phyloP scores from a whole-genome alignment of 2,113 vertebrate species.

The Pseudonaja textilis region DNA sequence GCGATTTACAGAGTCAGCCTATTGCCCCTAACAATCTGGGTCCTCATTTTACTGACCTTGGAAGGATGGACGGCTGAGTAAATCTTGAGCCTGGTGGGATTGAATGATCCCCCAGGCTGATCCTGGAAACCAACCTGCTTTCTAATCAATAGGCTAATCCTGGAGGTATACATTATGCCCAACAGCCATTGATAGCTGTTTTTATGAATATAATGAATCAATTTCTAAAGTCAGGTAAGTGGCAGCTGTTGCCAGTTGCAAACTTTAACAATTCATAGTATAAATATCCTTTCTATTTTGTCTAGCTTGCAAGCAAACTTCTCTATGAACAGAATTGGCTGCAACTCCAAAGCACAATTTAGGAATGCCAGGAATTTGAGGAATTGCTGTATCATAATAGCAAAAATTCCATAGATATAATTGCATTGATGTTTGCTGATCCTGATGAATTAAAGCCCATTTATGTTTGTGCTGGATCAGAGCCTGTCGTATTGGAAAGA shows the following conservation, averaged over 20 bases:
- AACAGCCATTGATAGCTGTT: neutral
- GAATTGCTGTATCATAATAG: neutral
- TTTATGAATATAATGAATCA: neutral
- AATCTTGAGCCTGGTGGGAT: too few relatives aligned
- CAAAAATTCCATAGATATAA: neutral
- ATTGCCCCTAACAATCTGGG: too few relatives aligned
- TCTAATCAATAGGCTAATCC: neutral
- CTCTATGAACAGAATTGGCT: neutral
- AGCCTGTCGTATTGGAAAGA: neutral
- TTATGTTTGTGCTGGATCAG: neutral
- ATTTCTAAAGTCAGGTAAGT: neutral
- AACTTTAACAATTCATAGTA: neutral
- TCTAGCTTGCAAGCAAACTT: neutral
- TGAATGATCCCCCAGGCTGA: too few relatives aligned
- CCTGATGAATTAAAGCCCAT: neutral
- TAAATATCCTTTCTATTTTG: neutral
- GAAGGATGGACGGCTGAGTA: too few relatives aligned
- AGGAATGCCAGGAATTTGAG: neutral
- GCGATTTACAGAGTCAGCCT: too few relatives aligned
- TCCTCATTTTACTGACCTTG: too few relatives aligned
- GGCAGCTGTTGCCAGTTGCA: neutral
- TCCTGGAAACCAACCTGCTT: neutral
- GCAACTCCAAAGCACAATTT: neutral
- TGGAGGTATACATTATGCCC: neutral
- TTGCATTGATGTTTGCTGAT: neutral